These are phyloP conservation scores for Oithona nana DNA, from an alignment of 2,888 invertebrate species.

Conservation along the genomic window DNA sequence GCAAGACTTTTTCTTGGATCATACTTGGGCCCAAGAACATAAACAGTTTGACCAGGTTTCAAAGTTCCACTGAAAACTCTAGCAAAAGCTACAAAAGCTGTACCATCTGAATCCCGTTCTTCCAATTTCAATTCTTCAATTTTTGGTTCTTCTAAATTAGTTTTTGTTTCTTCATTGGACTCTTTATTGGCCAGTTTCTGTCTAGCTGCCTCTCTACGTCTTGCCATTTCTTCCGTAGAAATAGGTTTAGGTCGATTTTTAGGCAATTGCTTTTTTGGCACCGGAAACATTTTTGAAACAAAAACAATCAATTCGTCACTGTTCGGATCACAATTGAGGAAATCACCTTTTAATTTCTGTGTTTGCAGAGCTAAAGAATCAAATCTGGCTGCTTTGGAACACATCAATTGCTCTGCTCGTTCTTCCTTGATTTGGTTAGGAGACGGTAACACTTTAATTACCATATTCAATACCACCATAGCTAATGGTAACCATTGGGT, in stretches of 20 bases:
- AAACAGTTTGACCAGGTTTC: conserved; percentile 51
- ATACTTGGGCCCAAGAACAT: conserved; percentile 69
- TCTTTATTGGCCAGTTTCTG: conserved; percentile 27
- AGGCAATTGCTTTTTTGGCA: conserved; percentile 49
- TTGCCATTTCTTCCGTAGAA: conserved; percentile 49
- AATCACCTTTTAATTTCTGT: conserved; percentile 45
- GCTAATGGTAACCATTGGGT: conserved; percentile 80
- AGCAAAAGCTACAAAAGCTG: conserved; percentile 72
- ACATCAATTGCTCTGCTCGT: conserved; percentile 63
- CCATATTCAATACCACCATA: conserved; percentile 56
- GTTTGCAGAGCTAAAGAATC: conserved; percentile 47
- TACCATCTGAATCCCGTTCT: conserved; percentile 27
- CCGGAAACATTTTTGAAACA: conserved; percentile 44
- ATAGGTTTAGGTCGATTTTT: conserved; percentile 58
- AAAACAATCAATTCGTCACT: conserved; percentile 45
- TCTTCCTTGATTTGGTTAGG: conserved; percentile 53
- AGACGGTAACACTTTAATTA: conserved; percentile 57
- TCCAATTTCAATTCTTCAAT: background rate
- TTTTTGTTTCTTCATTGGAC: conserved; percentile 18
- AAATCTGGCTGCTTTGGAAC: conserved; percentile 46
- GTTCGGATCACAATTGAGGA: conserved; percentile 44
- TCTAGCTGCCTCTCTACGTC: conserved; percentile 45
- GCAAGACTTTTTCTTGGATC: conserved; percentile 44
- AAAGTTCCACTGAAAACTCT: conserved; percentile 76
- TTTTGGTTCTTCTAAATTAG: conserved; percentile 17